Evolutionary conservation across 2,113 vertebrate genomes (phyloP).

Genomic region (Cyprinodon brontotheroides): DNA sequence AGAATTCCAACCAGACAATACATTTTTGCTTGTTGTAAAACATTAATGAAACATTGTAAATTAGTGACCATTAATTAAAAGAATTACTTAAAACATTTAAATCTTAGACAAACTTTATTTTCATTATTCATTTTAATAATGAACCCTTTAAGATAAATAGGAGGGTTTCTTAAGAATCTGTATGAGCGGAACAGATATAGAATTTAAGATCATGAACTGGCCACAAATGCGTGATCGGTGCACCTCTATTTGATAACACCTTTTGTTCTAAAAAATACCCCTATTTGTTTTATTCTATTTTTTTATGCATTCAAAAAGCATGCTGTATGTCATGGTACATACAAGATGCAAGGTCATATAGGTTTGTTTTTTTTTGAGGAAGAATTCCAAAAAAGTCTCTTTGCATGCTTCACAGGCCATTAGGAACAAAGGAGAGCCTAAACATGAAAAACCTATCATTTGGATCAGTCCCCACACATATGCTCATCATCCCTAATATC

Average conservation of each 20-base stretch:
- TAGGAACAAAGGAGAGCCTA: constrained; percentile 43
- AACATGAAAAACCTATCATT: constrained; percentile 42
- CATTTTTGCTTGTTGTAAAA: background rate
- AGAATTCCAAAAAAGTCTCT: constrained; percentile 11
- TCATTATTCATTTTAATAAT: too few species aligned
- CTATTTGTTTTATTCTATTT: background rate
- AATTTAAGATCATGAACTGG: constrained; percentile 13
- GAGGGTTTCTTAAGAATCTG: background rate
- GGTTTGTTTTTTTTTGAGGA: background rate
- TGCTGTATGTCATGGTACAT: constrained; percentile 33
- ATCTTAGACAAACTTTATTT: too few species aligned
- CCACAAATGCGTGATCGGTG: background rate
- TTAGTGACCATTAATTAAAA: background rate
- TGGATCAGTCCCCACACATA: constrained; percentile 42
- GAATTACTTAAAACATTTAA: background rate
- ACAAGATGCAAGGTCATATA: constrained; percentile 7
- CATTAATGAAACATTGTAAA: background rate
- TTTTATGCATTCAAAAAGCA: constrained; percentile 35
- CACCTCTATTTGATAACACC: background rate
- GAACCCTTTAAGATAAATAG: background rate
- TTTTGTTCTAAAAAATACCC: background rate
- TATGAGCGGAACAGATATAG: background rate
- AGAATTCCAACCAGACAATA: background rate
- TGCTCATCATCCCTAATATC: constrained; percentile 81
- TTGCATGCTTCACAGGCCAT: constrained; percentile 66